Percentiles rank a stretch among this genome's conserved stretches.
Evolutionary conservation across 2,888 invertebrate species (phyloP).

Genomic region (Chloroclysta siterata): DNA sequence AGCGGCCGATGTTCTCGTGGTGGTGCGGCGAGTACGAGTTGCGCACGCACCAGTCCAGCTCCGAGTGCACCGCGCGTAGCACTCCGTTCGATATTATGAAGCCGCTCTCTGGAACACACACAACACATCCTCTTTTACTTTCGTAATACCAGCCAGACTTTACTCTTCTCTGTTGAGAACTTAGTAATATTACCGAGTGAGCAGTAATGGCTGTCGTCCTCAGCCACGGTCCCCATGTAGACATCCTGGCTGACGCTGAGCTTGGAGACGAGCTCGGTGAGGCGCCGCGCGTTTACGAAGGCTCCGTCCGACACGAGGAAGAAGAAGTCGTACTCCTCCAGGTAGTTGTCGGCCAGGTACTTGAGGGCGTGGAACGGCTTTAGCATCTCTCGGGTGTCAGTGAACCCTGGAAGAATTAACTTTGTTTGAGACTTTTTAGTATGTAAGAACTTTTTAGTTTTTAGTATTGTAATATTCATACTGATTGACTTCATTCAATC

Average conservation of each 20-base stretch:
- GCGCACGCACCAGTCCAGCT: slow-evolving; percentile 95
- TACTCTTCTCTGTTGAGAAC: no score
- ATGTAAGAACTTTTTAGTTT: no score
- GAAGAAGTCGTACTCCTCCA: slow-evolving; percentile 97
- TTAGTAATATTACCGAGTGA: slow-evolving; percentile 83
- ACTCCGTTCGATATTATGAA: slow-evolving; percentile 95
- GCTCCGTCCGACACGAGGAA: slow-evolving; percentile 93
- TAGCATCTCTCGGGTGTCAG: slow-evolving; percentile 89
- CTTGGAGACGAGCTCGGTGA: slow-evolving; percentile 89
- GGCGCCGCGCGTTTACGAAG: slow-evolving; percentile 92
- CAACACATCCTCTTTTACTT: no score
- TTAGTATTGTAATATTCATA: no score
- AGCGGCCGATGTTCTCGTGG: slow-evolving; percentile 95
- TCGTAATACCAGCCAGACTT: no score
- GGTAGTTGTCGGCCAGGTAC: slow-evolving; percentile 94
- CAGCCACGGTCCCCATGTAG: slow-evolving; percentile 90
- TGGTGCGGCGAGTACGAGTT: slow-evolving; percentile 93
- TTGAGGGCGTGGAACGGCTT: slow-evolving; percentile 95
- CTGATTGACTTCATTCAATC: no score
- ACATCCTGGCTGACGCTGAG: slow-evolving; percentile 94
- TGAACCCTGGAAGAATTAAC: slow-evolving; percentile 83
- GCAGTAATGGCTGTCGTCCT: slow-evolving; percentile 87
- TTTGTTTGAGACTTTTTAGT: no score
- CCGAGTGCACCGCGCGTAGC: slow-evolving; percentile 89
- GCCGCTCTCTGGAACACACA: slow-evolving; percentile 87